A percentile compares a stretch with the other conserved stretches of the same genome.
Conservation (phyloP, 2,888 invertebrate species). For the Zootermopsis nevadensis region DNA sequence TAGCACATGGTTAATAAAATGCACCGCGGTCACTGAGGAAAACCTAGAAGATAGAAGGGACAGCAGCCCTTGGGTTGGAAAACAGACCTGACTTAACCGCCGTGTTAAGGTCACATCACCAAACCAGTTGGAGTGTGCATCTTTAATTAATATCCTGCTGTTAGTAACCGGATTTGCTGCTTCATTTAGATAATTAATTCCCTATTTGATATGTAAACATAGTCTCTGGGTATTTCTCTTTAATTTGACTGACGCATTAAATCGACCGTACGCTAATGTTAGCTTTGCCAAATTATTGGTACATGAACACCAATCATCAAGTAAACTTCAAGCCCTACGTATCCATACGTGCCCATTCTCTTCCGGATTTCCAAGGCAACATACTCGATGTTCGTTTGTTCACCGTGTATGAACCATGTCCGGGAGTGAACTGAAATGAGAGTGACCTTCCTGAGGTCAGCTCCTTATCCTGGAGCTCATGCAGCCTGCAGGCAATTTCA, state of each 20-base stretch:
- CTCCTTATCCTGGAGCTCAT: neutral
- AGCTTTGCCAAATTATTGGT: neutral
- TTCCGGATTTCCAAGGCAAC: slow-evolving; percentile 15
- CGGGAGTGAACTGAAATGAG: neutral
- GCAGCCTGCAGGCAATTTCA: neutral
- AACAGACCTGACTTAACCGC: no score
- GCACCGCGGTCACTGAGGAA: no score
- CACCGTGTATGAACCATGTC: neutral
- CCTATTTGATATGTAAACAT: no score
- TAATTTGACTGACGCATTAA: neutral
- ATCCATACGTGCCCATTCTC: slow-evolving; percentile 12
- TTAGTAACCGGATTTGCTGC: no score
- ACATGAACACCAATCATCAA: neutral
- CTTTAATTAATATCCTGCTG: no score
- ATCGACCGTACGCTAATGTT: neutral
- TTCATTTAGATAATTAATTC: no score
- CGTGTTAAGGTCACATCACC: no score
- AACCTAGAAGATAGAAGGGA: no score
- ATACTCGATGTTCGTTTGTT: neutral
- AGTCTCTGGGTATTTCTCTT: neutral
- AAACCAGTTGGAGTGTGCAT: no score
- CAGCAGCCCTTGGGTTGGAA: no score
- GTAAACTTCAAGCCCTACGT: neutral
- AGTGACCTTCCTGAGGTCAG: neutral
- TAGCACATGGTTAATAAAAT: no score